A percentile compares a stretch with the other conserved stretches of the same genome.
These are phyloP conservation scores for Pristiophorus japonicus DNA, from an alignment of 2,113 vertebrate genomes.

Conservation along the genomic window DNA sequence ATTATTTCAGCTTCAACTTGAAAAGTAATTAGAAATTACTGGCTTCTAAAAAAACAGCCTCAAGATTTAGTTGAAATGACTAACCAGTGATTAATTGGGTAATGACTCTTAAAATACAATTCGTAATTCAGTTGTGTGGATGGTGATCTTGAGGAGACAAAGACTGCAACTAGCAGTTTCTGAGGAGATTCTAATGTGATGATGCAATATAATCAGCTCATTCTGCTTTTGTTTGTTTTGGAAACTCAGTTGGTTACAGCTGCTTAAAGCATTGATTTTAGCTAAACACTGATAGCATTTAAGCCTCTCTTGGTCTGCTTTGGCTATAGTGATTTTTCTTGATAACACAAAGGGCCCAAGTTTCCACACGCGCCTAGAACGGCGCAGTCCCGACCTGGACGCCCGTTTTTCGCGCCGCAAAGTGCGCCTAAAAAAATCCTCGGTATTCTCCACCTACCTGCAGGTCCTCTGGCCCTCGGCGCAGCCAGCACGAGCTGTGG, in stretches of 20 bases:
- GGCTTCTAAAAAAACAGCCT: neutral
- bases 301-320: neutral
- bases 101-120: conserved; percentile 5
- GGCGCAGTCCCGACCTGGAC: no score
- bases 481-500: no score
- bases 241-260: neutral
- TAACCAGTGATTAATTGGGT: neutral
- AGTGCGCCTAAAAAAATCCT: no score
- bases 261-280: neutral
- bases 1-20: neutral
- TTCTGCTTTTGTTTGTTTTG: conserved; percentile 34
- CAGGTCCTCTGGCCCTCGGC: no score
- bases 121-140: neutral
- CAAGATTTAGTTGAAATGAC: neutral
- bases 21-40: neutral
- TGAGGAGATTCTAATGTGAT: neutral
- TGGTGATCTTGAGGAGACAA: neutral
- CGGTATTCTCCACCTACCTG: no score
- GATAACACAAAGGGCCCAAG: neutral
- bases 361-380: no score
- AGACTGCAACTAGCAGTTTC: neutral
- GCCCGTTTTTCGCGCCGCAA: no score
- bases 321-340: neutral
- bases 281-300: neutral
- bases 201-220: neutral